These are phyloP conservation scores for Cromileptes altivelis DNA, from an alignment of 2,113 vertebrate species.

Conservation along the genomic window DNA sequence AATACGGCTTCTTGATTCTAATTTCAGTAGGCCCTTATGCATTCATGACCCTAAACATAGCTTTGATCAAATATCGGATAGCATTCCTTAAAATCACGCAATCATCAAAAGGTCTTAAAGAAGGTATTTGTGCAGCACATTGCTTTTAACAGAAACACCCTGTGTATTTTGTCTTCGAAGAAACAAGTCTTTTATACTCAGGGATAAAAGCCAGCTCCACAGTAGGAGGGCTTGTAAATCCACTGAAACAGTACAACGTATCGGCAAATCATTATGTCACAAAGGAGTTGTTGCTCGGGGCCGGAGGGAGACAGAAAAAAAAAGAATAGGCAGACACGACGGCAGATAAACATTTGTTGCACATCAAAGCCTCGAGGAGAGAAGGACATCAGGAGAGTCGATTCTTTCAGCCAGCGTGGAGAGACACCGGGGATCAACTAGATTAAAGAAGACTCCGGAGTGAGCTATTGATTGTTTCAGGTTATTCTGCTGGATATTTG, in stretches of 20 bases:
- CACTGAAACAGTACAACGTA: constrained; percentile 55
- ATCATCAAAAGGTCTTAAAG: background rate
- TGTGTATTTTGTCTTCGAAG: constrained; percentile 6
- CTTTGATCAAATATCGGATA: background rate
- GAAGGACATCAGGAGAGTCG: constrained; percentile 39
- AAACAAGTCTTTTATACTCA: constrained; percentile 15
- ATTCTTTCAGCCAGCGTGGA: constrained; percentile 46
- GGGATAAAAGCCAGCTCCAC: constrained; percentile 45
- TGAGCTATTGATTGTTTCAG: constrained; percentile 51
- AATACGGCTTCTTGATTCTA: constrained; percentile 20
- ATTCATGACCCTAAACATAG: constrained; percentile 35
- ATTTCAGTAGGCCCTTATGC: background rate
- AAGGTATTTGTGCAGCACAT: background rate
- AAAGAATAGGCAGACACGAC: constrained; percentile 3
- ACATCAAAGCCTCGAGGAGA: constrained; percentile 58
- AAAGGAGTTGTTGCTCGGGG: constrained; percentile 59
- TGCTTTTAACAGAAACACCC: background rate
- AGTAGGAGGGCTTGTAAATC: constrained; percentile 63
- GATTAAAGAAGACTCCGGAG: constrained; percentile 67
- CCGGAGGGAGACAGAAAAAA: constrained; percentile 25
- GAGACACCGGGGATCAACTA: constrained; percentile 54
- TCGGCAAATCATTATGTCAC: constrained; percentile 73
- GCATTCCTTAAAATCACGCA: background rate
- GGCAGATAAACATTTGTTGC: constrained; percentile 60
- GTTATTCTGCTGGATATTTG: constrained; percentile 23